Evolutionary conservation across 2,113 vertebrate genomes (phyloP).

Genomic region (Halcyon malimbica): DNA sequence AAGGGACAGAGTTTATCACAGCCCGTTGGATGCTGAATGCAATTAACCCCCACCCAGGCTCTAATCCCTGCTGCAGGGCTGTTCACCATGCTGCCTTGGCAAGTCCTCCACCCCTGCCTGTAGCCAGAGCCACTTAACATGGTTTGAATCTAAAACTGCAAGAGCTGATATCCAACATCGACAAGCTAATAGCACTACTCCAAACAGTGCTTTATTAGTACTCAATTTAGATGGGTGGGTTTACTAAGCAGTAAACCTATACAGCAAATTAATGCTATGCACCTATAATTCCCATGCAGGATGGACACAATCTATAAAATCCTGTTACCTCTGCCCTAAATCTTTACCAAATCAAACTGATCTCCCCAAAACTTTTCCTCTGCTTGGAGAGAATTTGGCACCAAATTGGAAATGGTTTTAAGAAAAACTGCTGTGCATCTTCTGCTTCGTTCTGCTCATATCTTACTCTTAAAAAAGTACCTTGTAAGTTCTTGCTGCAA

Average conservation of each 20-base stretch:
- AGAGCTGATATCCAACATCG: rapidly evolving
- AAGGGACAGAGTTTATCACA: background rate
- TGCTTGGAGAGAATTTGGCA: background rate
- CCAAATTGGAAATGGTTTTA: background rate
- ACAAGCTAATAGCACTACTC: background rate
- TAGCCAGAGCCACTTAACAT: background rate
- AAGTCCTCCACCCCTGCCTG: background rate
- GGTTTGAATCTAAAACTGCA: background rate
- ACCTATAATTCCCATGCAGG: background rate
- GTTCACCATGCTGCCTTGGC: background rate
- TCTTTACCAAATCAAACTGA: background rate
- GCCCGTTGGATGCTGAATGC: background rate
- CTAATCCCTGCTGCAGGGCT: background rate
- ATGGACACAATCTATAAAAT: background rate
- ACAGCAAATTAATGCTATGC: background rate
- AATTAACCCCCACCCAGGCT: background rate
- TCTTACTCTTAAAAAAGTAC: background rate
- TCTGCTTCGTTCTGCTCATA: background rate
- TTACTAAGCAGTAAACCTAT: background rate
- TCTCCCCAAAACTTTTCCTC: background rate
- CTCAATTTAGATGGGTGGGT: background rate
- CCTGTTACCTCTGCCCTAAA: background rate
- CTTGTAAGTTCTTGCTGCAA: background rate
- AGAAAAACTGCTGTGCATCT: background rate
- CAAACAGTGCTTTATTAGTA: background rate